Evolutionary conservation across 2,888 invertebrate species (phyloP).

Genomic region (Chloroclysta siterata): DNA sequence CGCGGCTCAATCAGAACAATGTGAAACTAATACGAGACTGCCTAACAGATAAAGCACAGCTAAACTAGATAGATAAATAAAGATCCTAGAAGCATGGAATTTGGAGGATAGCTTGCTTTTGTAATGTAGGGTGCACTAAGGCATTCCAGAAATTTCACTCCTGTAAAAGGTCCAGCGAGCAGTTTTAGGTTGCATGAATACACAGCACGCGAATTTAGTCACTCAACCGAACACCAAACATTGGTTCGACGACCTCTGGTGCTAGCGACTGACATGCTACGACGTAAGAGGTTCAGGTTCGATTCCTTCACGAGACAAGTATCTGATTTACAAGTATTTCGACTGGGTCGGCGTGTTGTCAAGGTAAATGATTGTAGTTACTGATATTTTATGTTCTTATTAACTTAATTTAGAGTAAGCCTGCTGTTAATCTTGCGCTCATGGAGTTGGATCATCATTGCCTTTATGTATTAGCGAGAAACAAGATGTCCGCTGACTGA

Average conservation of each 20-base stretch:
- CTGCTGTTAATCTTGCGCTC: background rate
- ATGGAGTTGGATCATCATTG: background rate
- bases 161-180: background rate
- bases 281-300: too few species aligned
- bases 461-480: too few species aligned
- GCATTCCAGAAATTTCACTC: background rate
- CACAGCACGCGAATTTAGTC: too few species aligned
- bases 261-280: too few species aligned
- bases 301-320: background rate
- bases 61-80: background rate
- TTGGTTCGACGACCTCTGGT: background rate
- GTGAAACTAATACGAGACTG: too few species aligned
- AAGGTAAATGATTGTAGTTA: background rate
- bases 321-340: background rate
- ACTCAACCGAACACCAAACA: background rate
- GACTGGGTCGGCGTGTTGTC: background rate
- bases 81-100: background rate
- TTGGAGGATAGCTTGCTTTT: background rate
- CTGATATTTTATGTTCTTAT: background rate
- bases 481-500: too few species aligned
- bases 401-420: background rate
- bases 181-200: background rate
- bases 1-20: too few species aligned
- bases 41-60: too few species aligned
- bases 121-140: background rate